Conservation (phyloP, 2,797 vertebrate genomes). For the Serranus cabrilla region DNA sequence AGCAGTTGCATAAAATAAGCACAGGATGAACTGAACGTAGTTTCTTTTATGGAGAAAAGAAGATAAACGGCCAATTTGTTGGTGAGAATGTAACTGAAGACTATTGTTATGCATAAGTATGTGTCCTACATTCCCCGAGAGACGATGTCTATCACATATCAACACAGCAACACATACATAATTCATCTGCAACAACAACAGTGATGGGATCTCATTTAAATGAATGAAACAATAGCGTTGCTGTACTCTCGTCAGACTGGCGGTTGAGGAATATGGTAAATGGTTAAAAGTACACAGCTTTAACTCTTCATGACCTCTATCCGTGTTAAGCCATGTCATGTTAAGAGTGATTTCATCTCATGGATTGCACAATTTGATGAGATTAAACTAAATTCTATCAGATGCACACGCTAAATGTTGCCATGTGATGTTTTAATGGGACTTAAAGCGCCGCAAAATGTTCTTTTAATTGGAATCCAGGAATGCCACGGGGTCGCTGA, state of each 20-base stretch:
- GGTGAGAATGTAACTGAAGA: slow-evolving; percentile 74
- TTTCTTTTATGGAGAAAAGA: slow-evolving; percentile 47
- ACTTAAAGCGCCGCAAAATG: slow-evolving; percentile 40
- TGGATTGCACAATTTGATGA: slow-evolving; percentile 66
- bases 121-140: slow-evolving; percentile 83
- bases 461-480: slow-evolving; percentile 43
- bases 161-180: slow-evolving; percentile 78
- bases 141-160: slow-evolving; percentile 75
- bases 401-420: slow-evolving; percentile 41
- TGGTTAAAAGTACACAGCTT: slow-evolving; percentile 37
- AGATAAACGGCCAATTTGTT: slow-evolving; percentile 66
- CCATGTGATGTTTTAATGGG: slow-evolving; percentile 50
- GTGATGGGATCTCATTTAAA: slow-evolving; percentile 77
- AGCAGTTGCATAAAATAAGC: slow-evolving; percentile 47
- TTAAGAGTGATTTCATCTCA: slow-evolving; percentile 55
- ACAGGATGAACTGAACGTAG: slow-evolving; percentile 27
- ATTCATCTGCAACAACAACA: slow-evolving; percentile 75
- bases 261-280: slow-evolving; percentile 71
- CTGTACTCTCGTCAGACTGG: slow-evolving; percentile 69
- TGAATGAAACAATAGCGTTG: slow-evolving; percentile 77
- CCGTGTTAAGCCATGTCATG: slow-evolving; percentile 41
- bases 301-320: slow-evolving; percentile 48
- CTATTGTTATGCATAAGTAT: slow-evolving; percentile 83
- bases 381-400: slow-evolving; percentile 61
- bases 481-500: not conserved